Conservation (phyloP, 2,888 invertebrate species). For the Eilema sororculum region DNA sequence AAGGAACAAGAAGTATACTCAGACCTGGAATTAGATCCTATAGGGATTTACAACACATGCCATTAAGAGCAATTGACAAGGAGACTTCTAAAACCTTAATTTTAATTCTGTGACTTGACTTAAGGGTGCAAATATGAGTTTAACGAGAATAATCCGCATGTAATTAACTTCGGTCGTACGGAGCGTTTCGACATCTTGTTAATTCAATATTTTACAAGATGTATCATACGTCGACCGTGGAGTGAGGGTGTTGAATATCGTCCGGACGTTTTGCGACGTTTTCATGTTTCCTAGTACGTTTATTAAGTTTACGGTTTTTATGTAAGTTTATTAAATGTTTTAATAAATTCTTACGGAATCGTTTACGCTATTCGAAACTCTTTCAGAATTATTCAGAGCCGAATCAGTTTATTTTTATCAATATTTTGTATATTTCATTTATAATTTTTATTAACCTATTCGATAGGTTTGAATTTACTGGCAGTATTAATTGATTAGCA, state of each 20-base stretch:
- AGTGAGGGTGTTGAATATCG: conserved; percentile 24
- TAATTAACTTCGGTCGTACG: conserved; percentile 35
- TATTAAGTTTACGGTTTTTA: not conserved
- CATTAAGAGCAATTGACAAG: not conserved
- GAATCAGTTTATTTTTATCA: not conserved
- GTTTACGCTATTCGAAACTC: not conserved
- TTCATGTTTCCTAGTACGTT: not conserved
- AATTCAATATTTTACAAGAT: conserved; percentile 44
- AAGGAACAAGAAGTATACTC: too few species aligned
- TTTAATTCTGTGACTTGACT: conserved; percentile 9
- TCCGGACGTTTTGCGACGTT: conserved; percentile 18
- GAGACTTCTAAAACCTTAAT: not conserved
- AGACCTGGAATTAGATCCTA: too few species aligned
- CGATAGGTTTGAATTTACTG: not conserved
- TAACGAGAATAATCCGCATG: conserved; percentile 31
- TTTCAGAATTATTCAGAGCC: not conserved
- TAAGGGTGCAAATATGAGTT: conserved; percentile 9
- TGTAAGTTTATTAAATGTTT: not conserved
- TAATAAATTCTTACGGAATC: too few species aligned
- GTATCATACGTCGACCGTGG: conserved; percentile 29
- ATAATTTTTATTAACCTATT: too few species aligned
- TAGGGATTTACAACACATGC: not conserved
- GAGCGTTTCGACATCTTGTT: conserved; percentile 46
- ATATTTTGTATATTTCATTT: too few species aligned
- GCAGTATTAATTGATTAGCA: too few species aligned